phyloP scores from a whole-genome alignment of 2,888 invertebrate species.

The Protodeltote pygarga region DNA sequence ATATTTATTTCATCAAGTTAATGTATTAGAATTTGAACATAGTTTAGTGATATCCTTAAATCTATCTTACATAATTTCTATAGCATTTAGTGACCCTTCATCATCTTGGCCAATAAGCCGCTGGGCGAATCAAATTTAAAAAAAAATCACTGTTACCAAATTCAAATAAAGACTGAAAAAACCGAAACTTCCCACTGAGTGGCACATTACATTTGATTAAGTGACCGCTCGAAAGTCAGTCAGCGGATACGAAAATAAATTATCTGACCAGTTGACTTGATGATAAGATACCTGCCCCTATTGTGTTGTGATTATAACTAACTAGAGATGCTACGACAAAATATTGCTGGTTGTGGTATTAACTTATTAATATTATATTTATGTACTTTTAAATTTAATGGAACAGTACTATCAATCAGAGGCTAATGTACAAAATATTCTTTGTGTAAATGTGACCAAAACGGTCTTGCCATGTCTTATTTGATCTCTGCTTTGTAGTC shows the following conservation, averaged over 20 bases:
- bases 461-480: conserved; percentile 79
- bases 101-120: too few relatives aligned
- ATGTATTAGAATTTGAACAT: background rate
- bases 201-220: too few relatives aligned
- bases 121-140: too few relatives aligned
- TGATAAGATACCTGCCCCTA: conserved; percentile 25
- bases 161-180: too few relatives aligned
- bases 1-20: conserved; percentile 43
- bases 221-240: too few relatives aligned
- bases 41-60: background rate
- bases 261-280: conserved; percentile 23
- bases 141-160: too few relatives aligned
- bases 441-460: conserved; percentile 65
- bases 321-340: conserved; percentile 60
- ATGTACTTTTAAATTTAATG: conserved; percentile 54
- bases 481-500: conserved; percentile 82
- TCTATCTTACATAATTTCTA: too few relatives aligned
- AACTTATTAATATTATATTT: conserved; percentile 43
- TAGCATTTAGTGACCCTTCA: too few relatives aligned
- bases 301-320: conserved; percentile 56
- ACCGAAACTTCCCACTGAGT: too few relatives aligned
- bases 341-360: conserved; percentile 58
- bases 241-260: too few relatives aligned
- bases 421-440: conserved; percentile 81
- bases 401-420: conserved; percentile 75